Base-by-base conservation (phyloP, 2,113 vertebrate species). In the Cnemophilus loriae region DNA sequence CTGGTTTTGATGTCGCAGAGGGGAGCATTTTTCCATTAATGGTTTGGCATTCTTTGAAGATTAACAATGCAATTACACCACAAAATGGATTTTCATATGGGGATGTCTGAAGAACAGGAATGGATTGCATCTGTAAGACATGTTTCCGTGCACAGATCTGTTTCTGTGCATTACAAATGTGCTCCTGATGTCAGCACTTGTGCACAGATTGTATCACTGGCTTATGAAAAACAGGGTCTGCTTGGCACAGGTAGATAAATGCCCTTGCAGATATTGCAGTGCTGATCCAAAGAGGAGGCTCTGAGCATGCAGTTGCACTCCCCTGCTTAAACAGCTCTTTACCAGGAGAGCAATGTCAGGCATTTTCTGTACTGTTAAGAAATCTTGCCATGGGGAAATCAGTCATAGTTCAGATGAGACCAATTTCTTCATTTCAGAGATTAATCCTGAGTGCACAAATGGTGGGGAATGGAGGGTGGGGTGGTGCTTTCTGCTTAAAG, bases 351-450 rank as follows among this genome's bases (percentile, higher is more conserved):
- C 79, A 82, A 47, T 2, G 1, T 91, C 80, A 83, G 87, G 75
- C 75, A 13, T 94, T 92, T 91, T 88, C 96, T 89, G 10, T 49
- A 2, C 39, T 77, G 79, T 53, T 91, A 65, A 84, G 83, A 93
- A 95, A 91, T 55, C 78, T 70, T 65, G 69, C 95, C 77, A 37
- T 63, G 55, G 93, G 95, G 91, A 92, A 94, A 95, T 86, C 82
- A 79, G 46, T 60, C 23, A 8, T 50, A 68, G 76, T 28, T 95
- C 91, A 96, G 89, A 80, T 77, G 91, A 94, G 93, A 95, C 87
- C 94, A 70, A 44, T 94, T 88, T 84, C 46, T 95, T 88, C 63
- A 70, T 30, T 69, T 87, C 80, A 84, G 93, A 87, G 57, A 84
- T 78, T 79, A 89, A 87, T 86, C 74, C 24, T 11, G 69, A 89